Evolutionary conservation across 2,113 vertebrate genomes (phyloP), one percentile per base, ranked within the genome.

Genomic region (Ancistrus triradiatus): DNA sequence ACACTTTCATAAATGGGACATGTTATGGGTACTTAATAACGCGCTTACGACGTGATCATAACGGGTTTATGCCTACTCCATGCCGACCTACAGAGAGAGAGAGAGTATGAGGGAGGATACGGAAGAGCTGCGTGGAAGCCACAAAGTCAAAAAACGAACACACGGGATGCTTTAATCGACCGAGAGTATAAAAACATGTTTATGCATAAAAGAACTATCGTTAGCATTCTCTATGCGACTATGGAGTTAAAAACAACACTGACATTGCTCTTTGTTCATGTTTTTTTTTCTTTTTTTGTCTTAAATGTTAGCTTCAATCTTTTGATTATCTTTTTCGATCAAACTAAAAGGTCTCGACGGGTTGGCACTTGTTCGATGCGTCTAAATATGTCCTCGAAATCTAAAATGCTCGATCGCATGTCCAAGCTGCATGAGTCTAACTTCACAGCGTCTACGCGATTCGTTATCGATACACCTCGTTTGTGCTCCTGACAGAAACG

Each of bases 291-390:
- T 81, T 80, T 80, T 40, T 4, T 17, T 42, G 1, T 11, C 10
- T 19, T 24, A 7, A 6, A 25, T 38, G 3, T 3, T 42, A 13
- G 22, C 19, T 19, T 81, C 77, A 69, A 77, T 60, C 79, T 73
- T 81, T 84, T 85, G 83, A 86, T 86, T 86, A 84, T 87, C 81
- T 86, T 85, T 87, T 86, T 74, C n/a, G 78, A 79, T 58, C 27
- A 82, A 86, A 84, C 79, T 83, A 82, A 88, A 86, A 87, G 80
- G 84, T 80, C 81, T 72, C 79, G 84, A 86, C 82, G 82, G 83
- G 84, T 87, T 88, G 86, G 87, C 87, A 89, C 87, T 89, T 89
- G 85, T 84, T 88, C 82, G 81, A 84, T 84, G 84, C 83, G 85
- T 88, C 85, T 88, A 88, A 86, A 86, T 84, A 85, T 81, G 81